Evolutionary conservation across 1,140 invertebrate species (phyloP).

Genomic region (Wasmannia auropunctata): DNA sequence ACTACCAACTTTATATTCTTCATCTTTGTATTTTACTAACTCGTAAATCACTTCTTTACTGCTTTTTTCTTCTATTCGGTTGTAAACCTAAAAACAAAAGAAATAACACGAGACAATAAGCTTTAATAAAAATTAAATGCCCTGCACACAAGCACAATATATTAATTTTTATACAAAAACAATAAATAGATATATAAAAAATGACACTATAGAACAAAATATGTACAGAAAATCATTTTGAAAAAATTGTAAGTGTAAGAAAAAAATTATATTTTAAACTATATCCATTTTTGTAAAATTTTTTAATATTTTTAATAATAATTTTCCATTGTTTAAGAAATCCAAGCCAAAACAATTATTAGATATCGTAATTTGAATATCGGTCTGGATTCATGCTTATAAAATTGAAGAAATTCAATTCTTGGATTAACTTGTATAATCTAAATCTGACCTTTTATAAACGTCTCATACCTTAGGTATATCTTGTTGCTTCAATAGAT

Average conservation of each 20-base stretch:
- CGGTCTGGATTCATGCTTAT: background rate
- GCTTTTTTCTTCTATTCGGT: slow-evolving; percentile 71
- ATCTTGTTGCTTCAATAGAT: slow-evolving; percentile 56
- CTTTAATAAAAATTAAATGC: background rate
- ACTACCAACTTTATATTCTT: slow-evolving; percentile 89
- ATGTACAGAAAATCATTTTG: background rate
- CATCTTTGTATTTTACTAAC: slow-evolving; percentile 80
- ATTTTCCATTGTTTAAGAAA: background rate
- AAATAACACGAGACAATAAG: slow-evolving; percentile 72
- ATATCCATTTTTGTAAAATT: no score
- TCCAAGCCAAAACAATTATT: background rate
- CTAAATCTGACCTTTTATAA: background rate
- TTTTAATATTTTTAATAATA: no score
- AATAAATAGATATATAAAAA: background rate
- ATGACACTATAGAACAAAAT: background rate
- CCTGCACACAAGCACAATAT: background rate
- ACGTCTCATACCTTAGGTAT: slow-evolving; percentile 82
- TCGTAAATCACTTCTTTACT: slow-evolving; percentile 74
- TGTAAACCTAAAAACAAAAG: slow-evolving; percentile 86
- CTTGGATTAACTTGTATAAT: slow-evolving; percentile 84
- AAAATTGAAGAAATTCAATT: background rate
- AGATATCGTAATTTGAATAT: background rate
- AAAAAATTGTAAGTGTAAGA: background rate
- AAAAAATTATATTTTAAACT: background rate
- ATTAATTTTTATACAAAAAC: background rate